These are phyloP conservation scores for Orestias chungarensis DNA, from an alignment of 2,797 vertebrate genomes.

Conservation along the genomic window DNA sequence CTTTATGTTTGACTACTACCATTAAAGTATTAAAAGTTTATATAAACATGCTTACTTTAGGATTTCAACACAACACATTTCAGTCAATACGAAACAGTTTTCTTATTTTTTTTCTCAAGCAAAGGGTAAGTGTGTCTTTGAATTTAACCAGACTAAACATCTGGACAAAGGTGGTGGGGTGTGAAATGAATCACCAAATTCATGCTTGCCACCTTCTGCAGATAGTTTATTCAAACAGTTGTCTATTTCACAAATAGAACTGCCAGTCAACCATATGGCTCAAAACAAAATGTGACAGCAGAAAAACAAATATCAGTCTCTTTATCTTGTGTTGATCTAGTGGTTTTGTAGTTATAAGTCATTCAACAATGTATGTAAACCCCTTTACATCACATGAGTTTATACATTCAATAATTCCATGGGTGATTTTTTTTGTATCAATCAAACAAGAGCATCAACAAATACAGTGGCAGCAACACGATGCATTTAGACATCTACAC, in stretches of 20 bases:
- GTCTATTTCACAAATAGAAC: constrained; percentile 40
- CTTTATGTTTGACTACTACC: background rate
- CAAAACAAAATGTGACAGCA: background rate
- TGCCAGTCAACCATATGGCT: constrained; percentile 44
- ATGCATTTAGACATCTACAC: background rate
- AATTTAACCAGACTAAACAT: constrained; percentile 5
- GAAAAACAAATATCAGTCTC: constrained; percentile 18
- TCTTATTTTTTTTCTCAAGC: background rate
- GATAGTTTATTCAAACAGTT: constrained; percentile 33
- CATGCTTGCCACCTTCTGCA: constrained; percentile 17
- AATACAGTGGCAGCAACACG: background rate
- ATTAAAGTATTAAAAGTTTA: background rate
- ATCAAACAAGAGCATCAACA: background rate
- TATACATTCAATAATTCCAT: background rate
- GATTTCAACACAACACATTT: background rate
- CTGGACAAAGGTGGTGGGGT: background rate
- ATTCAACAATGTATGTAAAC: background rate
- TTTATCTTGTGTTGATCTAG: constrained; percentile 6
- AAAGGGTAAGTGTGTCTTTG: background rate
- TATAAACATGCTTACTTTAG: background rate
- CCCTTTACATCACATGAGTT: background rate
- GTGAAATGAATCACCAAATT: constrained; percentile 20
- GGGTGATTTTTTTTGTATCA: too few relatives aligned
- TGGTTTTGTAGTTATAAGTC: background rate
- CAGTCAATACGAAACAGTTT: background rate